Conservation (phyloP, 2,797 vertebrate species). For the Vipera latastei region DNA sequence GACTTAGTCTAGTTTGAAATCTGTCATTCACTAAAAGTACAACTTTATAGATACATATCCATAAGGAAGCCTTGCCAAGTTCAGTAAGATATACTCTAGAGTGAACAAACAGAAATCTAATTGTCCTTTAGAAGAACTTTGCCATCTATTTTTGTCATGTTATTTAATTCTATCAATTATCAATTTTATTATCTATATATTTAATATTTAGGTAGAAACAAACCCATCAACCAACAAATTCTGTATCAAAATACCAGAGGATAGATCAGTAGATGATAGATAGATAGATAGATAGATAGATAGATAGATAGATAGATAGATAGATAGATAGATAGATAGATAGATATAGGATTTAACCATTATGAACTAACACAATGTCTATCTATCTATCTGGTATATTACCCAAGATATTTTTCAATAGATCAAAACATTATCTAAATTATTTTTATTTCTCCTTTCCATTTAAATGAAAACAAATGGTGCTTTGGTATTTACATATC, state of each 20-base stretch:
- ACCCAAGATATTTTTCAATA: not conserved
- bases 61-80: not conserved
- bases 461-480: not conserved
- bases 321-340: not conserved
- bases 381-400: not conserved
- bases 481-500: not conserved
- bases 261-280: not conserved
- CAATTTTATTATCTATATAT: not conserved
- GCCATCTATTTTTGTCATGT: not conserved
- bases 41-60: not conserved
- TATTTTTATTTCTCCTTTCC: not conserved
- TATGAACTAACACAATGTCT: not conserved
- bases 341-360: not conserved
- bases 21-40: not conserved
- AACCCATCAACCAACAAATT: not conserved
- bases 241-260: not conserved
- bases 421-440: not conserved
- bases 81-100: not conserved
- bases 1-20: not conserved
- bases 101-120: not conserved
- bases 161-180: not conserved
- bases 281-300: not conserved
- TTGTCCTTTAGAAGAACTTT: not conserved
- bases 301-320: not conserved
- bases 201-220: not conserved